Evolutionary conservation across 2,888 invertebrate species (phyloP), one percentile per base, ranked within the genome.

Genomic region (Troglohyphantes excavatus): DNA sequence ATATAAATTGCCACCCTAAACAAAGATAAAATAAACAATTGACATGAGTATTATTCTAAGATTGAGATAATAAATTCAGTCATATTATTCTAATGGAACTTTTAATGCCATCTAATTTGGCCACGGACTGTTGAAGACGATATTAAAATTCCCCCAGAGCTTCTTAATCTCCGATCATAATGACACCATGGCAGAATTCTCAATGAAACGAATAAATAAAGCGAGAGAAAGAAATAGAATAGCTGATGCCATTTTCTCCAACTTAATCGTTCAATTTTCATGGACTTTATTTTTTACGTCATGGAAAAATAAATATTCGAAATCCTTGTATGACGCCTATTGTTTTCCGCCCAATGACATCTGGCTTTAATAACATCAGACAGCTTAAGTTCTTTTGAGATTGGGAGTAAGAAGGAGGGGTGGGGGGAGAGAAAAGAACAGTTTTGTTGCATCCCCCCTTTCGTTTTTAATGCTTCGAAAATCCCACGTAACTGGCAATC

Each of bases 301-400:
- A 53, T 46, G 39, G 53, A 75, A 82, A 65, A 59, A 72, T 33
- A 59, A 75, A 68, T 75, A 82, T 89, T 82, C 76, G 73, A 82
- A 89, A 63, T 89, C 29, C 88, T 68, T 89, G 82, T 89, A 70
- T 89, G 88, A 89, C 88, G 88, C 82, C 68, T 83, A 89, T 89
- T 89, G 82, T 89, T 83, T 89, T 89, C 88, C 63, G 75, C 73
- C 88, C 88, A 81, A 88, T 88, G 88, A 82, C 88, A 89, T 89
- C 88, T 81, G 76, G 88, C 75, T 89, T 89, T 89, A 89, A 89
- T 89, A 89, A 89, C 82, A 82, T 68, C 88, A 89, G 88, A 89
- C 82, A 89, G 88, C 88, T 82, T 81, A 81, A 81, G 39, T 72
- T 76, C 85, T 76, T 78, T 70, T 67, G 29, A 27, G 59, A 53